A percentile compares a stretch with the other conserved stretches of the same genome.
Conservation (phyloP, 2,113 vertebrate genomes). For the Gambusia affinis region DNA sequence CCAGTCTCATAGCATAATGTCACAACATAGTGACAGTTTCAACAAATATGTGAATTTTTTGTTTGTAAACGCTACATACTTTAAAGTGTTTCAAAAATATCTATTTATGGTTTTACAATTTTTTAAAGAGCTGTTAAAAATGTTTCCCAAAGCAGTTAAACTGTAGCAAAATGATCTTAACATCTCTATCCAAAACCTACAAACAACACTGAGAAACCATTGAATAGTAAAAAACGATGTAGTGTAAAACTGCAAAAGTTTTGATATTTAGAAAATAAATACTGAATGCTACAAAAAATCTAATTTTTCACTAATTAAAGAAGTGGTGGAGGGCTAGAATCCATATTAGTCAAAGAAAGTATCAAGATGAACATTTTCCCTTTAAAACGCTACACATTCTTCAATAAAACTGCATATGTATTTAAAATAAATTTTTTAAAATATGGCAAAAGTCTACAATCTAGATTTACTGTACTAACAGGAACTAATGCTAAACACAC, state of each 20-base stretch:
- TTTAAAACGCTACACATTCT: neutral
- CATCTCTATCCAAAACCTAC: neutral
- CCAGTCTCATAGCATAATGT: too few relatives aligned
- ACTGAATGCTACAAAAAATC: neutral
- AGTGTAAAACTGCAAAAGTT: neutral
- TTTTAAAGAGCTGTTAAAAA: neutral
- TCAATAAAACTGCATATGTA: neutral
- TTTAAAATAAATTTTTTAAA: neutral
- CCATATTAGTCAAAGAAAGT: neutral
- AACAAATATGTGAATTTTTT: too few relatives aligned
- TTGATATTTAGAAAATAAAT: too few relatives aligned
- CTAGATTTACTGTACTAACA: too few relatives aligned
- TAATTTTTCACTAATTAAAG: neutral
- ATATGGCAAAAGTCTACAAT: too few relatives aligned
- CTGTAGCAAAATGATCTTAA: too few relatives aligned
- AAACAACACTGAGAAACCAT: neutral
- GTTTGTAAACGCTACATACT: too few relatives aligned
- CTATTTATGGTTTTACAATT: neutral
- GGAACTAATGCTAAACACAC: too few relatives aligned
- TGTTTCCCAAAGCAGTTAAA: neutral
- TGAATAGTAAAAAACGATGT: neutral
- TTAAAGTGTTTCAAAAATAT: slow-evolving; percentile 1
- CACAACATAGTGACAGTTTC: too few relatives aligned
- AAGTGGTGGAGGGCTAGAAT: neutral
- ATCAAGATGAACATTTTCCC: neutral